These are phyloP conservation scores for Perca schrenkii DNA, from an alignment of 2,113 vertebrate genomes.

Conservation along the genomic window DNA sequence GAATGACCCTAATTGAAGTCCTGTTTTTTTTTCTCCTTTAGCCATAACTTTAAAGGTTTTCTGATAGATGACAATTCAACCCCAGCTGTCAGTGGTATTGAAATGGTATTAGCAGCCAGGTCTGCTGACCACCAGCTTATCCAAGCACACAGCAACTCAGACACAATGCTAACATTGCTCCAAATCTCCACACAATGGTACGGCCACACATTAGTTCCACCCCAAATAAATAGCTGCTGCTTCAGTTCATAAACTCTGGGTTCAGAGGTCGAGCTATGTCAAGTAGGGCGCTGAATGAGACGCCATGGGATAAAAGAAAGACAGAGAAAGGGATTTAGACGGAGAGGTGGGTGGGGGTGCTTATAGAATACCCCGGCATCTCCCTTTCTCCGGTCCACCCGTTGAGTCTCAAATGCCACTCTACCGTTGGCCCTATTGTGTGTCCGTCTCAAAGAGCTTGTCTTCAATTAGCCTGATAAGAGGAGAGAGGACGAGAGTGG, in stretches of 20 bases:
- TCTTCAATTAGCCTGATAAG: conserved; percentile 86
- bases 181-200: conserved; percentile 73
- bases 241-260: conserved; percentile 83
- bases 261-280: conserved; percentile 82
- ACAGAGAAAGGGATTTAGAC: conserved; percentile 77
- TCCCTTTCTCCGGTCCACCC: conserved; percentile 72
- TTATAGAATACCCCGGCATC: conserved; percentile 75
- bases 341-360: conserved; percentile 67
- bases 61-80: conserved; percentile 47
- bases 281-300: conserved; percentile 82
- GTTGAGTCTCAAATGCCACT: conserved; percentile 81
- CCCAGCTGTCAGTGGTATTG: conserved; percentile 39
- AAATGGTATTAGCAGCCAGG: conserved; percentile 61
- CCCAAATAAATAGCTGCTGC: conserved; percentile 78
- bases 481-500: conserved; percentile 68
- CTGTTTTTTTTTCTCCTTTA: conserved; percentile 13
- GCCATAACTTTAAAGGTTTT: conserved; percentile 48
- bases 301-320: conserved; percentile 77
- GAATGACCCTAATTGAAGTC: neutral
- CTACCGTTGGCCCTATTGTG: conserved; percentile 81
- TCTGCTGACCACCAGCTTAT: conserved; percentile 73
- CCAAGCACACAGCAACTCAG: conserved; percentile 67
- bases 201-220: conserved; percentile 72
- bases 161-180: conserved; percentile 71
- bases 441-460: conserved; percentile 80